These are phyloP conservation scores for Rhingia campestris DNA, from an alignment of 2,888 invertebrate genomes.

Conservation along the genomic window DNA sequence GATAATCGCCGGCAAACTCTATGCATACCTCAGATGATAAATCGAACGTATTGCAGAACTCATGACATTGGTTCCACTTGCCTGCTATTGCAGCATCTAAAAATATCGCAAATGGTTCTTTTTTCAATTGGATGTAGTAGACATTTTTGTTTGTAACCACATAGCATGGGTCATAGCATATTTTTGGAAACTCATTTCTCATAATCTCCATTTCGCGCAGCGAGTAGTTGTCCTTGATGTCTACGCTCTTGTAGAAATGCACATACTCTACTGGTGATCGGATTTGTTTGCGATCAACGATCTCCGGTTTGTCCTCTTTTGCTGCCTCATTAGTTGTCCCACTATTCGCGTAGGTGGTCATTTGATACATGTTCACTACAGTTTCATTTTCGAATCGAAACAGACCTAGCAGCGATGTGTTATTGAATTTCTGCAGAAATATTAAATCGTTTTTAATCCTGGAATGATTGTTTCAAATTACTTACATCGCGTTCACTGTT, in stretches of 20 bases:
- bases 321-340: constrained; percentile 74
- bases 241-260: constrained; percentile 79
- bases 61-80: constrained; percentile 81
- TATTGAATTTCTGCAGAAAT: constrained; percentile 79
- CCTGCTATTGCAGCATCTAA: constrained; percentile 80
- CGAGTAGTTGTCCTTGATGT: constrained; percentile 78
- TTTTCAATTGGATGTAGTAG: constrained; percentile 81
- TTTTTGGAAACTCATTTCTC: constrained; percentile 81
- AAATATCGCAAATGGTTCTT: constrained; percentile 81
- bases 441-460: not conserved
- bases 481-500: constrained; percentile 81
- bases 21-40: constrained; percentile 83
- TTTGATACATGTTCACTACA: constrained; percentile 81
- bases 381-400: constrained; percentile 82
- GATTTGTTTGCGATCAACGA: constrained; percentile 79
- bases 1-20: constrained; percentile 91
- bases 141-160: constrained; percentile 82
- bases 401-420: constrained; percentile 78
- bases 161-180: constrained; percentile 82
- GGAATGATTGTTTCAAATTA: not conserved
- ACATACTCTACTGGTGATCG: constrained; percentile 81
- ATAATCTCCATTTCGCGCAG: constrained; percentile 81
- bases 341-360: constrained; percentile 78
- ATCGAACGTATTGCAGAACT: constrained; percentile 83
- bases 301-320: constrained; percentile 80